Base-by-base conservation (phyloP, 2,113 vertebrate genomes). In the Cathartes aura region DNA sequence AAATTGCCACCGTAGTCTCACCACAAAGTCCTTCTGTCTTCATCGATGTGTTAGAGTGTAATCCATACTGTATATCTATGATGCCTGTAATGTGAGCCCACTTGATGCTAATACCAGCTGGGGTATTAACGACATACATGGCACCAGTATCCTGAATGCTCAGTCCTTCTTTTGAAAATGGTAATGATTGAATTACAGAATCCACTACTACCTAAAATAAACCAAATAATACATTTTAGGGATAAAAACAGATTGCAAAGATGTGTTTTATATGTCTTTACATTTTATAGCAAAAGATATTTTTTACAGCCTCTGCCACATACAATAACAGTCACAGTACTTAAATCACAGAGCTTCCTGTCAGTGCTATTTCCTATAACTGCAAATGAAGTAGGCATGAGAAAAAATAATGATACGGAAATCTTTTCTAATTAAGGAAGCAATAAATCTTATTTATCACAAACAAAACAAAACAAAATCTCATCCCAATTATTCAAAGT, bases 71-170 rank as follows among this genome's bases (percentile, higher is more conserved):
- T 92, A 99, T 98, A 27, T 99, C 99, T 96, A 99, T 98, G 95
- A 99, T 99, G 68, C 99, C 99, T 12, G 99, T 99, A 96, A 99
- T 96, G 75, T 99, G 99, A 98, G 99, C 99, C 99, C 99, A 99
- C 93, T 99, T 99, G 89, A 99, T 98, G 90, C 96, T 99, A 53
- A 99, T 97, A 14, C 99, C 99, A n/a, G 99, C 98, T 73, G 99
- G 99, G 38, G 99, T 99, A 40, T 98, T 98, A 90, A 99, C 97
- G 36, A 99, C 97, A 66, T 99, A 99, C 99, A 99, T 99, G 58
- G 98, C 99, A 59, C 99, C 99, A 32, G 99, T 99, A 92, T 99
- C 99, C 84, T 99, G 99, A 96, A 99, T 97, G 52, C 97, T 98
- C 78, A 99, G 96, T 16, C 98, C 98, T 76, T 99, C 98, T 91